Conservation (phyloP, 2,113 vertebrate species). For the Halichoerus grypus region DNA sequence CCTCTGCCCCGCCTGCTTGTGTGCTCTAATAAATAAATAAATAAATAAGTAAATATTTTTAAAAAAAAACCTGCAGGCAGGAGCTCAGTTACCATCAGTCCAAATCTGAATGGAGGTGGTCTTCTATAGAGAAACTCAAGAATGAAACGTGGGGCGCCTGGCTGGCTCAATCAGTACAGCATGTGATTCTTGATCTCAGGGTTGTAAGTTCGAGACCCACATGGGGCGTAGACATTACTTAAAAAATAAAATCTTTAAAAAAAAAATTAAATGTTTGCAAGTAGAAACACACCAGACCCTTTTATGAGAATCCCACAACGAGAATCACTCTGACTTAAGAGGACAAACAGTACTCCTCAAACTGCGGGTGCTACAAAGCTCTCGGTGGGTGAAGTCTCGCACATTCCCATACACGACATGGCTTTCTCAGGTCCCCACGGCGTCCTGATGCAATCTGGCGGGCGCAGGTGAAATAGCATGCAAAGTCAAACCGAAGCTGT, state of each 20-base stretch:
- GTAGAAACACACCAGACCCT: not conserved
- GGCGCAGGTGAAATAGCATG: not conserved
- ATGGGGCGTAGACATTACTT: not conserved
- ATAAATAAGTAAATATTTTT: no score
- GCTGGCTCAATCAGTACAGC: not conserved
- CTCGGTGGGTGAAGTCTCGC: not conserved
- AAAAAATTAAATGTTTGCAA: not conserved
- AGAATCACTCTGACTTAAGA: not conserved
- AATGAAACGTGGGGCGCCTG: not conserved
- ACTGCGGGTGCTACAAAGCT: not conserved
- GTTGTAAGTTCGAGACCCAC: not conserved
- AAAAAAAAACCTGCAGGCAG: not conserved
- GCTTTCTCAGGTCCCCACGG: not conserved
- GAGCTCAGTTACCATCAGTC: not conserved
- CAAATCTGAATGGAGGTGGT: not conserved
- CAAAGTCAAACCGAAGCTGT: rapidly evolving
- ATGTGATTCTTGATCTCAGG: not conserved
- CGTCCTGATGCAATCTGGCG: not conserved
- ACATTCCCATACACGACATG: rapidly evolving
- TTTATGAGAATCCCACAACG: not conserved
- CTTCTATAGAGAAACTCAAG: not conserved
- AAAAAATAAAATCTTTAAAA: not conserved
- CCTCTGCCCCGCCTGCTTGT: not conserved
- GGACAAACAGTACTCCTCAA: not conserved
- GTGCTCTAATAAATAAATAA: not conserved